Base-by-base conservation (phyloP, 2,113 vertebrate genomes). In the Dipodomys spectabilis region DNA sequence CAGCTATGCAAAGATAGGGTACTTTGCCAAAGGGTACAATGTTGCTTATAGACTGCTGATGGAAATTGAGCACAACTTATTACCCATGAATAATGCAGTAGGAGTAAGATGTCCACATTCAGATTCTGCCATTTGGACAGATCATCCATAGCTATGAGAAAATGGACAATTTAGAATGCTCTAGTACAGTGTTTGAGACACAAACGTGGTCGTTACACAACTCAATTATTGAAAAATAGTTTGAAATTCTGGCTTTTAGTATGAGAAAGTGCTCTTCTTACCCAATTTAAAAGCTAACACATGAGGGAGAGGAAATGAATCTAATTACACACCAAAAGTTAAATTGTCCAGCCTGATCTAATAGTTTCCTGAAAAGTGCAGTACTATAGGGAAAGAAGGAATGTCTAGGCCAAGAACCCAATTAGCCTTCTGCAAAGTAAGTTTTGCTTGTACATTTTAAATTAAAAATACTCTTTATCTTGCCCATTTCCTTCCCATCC, bases 241-340 rank as follows among this genome's bases (percentile, higher is more conserved):
- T 83, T 72, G 67, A 95, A 81, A 67, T 91, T 45, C 80, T 83
- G 86, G 68, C 44, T 77, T 7, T 64, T 5, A 2, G 68, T 68
- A 80, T 91, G 93, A 92, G 82, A 90, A 94, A 88, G 25, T 23
- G 13, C 22, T 6, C 35, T 30, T 30, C 68, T 13, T 60, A 64
- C 35, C 44, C 60, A 77, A 69, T 73, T 71, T 19, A 19, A 67
- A 68, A 79, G 80, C 80, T 64, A 74, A 93, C 13, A 39, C 45
- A 62, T 0, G 8, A 92, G 49, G 15, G 73, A 65, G 39, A 71
- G 45, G 57, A 95, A 90, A 83, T 53, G 72, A 93, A 72, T 72
- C 84, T 53, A 77, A 65, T 94, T 78, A 95, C 69, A 73, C 89
- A 83, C 30, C 62, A 75, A 95, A 79, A 81, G 74, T 78, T 82